Conservation (phyloP, 2,888 invertebrate genomes). For the Periphyllus acericola region DNA sequence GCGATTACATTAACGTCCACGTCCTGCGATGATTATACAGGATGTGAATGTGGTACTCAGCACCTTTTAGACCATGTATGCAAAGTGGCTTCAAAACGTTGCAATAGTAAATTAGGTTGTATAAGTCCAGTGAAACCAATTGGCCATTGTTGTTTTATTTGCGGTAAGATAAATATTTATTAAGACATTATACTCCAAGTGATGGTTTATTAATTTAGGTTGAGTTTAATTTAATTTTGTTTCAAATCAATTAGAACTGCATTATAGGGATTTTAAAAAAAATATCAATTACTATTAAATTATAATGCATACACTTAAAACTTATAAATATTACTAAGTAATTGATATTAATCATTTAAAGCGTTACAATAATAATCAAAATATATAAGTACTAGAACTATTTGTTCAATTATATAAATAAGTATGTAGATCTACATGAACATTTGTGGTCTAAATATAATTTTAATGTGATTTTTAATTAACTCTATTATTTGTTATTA, state of each 20-base stretch:
- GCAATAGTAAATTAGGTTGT: slow-evolving; percentile 62
- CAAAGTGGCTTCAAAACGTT: slow-evolving; percentile 49
- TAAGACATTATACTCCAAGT: too few relatives aligned
- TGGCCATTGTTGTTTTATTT: slow-evolving; percentile 64
- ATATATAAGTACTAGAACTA: too few relatives aligned
- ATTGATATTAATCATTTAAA: not conserved
- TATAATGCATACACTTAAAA: not conserved
- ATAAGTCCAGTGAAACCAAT: slow-evolving; percentile 64
- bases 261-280: not conserved
- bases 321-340: not conserved
- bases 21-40: slow-evolving; percentile 56
- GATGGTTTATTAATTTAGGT: not conserved
- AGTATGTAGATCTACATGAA: too few relatives aligned
- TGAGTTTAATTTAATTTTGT: not conserved
- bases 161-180: slow-evolving; percentile 63
- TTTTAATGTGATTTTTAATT: too few relatives aligned
- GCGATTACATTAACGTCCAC: slow-evolving; percentile 52
- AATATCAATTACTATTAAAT: not conserved
- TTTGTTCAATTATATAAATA: too few relatives aligned
- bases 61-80: slow-evolving; percentile 63
- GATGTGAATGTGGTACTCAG: slow-evolving; percentile 64
- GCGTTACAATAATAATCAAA: too few relatives aligned
- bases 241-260: not conserved
- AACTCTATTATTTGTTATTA: too few relatives aligned
- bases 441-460: too few relatives aligned